phyloP scores from a whole-genome alignment of 2,113 vertebrate genomes.

The Hylia prasina region DNA sequence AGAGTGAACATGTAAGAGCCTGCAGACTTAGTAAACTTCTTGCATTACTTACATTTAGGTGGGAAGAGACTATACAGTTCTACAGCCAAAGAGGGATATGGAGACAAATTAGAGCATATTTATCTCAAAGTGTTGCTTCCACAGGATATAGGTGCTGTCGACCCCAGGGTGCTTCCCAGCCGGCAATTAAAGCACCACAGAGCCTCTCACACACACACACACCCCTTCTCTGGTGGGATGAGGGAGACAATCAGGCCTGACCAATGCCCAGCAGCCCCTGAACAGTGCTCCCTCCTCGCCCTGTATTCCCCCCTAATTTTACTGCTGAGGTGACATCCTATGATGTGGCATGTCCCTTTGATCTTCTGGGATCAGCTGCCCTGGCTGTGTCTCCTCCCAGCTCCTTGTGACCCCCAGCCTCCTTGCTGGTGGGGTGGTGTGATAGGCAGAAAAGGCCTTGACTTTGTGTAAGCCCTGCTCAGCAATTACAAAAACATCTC shows the following conservation, averaged over 20 bases:
- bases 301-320: not conserved
- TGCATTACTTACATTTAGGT: not conserved
- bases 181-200: fast-evolving
- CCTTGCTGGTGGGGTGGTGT: too few relatives aligned
- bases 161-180: not conserved
- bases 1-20: not conserved
- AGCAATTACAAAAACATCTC: not conserved
- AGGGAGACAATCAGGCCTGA: not conserved
- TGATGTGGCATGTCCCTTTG: not conserved
- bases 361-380: not conserved
- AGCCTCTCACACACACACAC: too few relatives aligned
- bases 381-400: not conserved
- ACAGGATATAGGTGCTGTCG: not conserved
- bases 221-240: fast-evolving
- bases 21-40: not conserved
- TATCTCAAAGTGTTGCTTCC: not conserved
- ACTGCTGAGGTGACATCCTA: not conserved
- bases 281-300: not conserved
- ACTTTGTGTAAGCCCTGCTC: not conserved
- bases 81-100: not conserved
- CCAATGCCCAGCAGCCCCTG: not conserved
- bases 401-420: not conserved
- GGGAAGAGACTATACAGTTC: not conserved
- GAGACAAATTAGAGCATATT: not conserved
- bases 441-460: not conserved